A percentile compares a stretch with the other conserved stretches of the same genome.
These are phyloP conservation scores for Sarcophaga caerulescens DNA, from an alignment of 2,888 invertebrate genomes.

Conservation along the genomic window DNA sequence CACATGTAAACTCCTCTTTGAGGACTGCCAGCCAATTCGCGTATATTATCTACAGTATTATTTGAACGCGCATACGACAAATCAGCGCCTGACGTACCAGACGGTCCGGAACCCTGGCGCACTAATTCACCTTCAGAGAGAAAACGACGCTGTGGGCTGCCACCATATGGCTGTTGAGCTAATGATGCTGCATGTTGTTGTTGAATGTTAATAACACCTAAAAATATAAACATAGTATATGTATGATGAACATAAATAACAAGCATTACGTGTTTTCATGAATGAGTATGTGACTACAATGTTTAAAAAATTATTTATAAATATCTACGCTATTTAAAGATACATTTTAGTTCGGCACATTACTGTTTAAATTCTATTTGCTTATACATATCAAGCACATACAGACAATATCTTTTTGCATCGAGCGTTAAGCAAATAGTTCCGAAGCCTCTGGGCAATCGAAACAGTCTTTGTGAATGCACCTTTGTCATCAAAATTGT, in stretches of 20 bases:
- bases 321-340: no score
- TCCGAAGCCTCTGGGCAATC: no score
- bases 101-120: constrained; percentile 82
- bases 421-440: no score
- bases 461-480: no score
- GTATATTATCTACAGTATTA: constrained; percentile 92
- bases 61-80: constrained; percentile 86
- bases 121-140: constrained; percentile 92
- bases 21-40: constrained; percentile 93
- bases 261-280: constrained; percentile 3
- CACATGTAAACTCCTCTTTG: constrained; percentile 91
- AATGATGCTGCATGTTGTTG: constrained; percentile 72
- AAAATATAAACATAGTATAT: neutral
- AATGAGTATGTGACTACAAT: no score
- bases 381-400: no score
- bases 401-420: no score
- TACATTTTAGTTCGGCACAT: neutral
- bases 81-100: constrained; percentile 78
- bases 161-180: constrained; percentile 79
- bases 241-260: neutral
- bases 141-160: constrained; percentile 89
- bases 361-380: no score
- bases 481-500: no score
- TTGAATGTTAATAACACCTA: constrained; percentile 68
- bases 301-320: no score